Percentiles rank a stretch among this genome's conserved stretches.
Evolutionary conservation across 2,797 vertebrate species (phyloP).

Genomic region (Anableps anableps): DNA sequence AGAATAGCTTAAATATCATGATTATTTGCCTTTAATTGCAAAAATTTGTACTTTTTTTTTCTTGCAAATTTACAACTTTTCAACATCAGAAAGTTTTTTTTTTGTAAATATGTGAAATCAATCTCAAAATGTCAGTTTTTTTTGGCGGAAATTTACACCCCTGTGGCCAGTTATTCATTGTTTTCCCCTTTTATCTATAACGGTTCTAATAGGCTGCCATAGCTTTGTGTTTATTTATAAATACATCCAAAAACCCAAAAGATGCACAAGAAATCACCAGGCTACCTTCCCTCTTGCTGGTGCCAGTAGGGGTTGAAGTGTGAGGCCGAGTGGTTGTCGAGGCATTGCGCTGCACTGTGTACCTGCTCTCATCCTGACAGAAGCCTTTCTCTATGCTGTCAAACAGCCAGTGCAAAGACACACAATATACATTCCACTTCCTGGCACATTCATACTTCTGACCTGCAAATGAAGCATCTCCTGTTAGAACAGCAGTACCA

Average conservation of each 20-base stretch:
- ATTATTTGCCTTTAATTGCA: neutral
- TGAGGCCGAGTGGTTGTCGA: constrained; percentile 73
- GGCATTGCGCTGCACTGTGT: constrained; percentile 77
- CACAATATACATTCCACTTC: constrained; percentile 96
- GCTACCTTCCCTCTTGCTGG: constrained; percentile 82
- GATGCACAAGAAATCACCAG: neutral
- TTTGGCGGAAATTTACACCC: neutral
- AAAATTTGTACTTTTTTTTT: neutral
- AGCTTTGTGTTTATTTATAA: neutral
- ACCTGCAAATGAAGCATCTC: constrained; percentile 76
- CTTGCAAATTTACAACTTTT: neutral
- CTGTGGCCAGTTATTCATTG: neutral
- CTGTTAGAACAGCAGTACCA: neutral
- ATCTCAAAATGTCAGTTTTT: neutral
- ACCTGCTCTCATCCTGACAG: constrained; percentile 93
- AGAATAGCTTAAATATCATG: neutral
- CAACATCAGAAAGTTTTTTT: neutral
- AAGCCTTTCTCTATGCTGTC: constrained; percentile 95
- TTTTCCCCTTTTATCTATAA: neutral
- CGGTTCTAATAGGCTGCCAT: neutral
- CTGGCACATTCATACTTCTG: constrained; percentile 97
- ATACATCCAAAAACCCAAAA: neutral
- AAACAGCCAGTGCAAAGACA: constrained; percentile 93
- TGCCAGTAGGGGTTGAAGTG: constrained; percentile 91
- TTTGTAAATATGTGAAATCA: neutral